Evolutionary conservation across 2,888 invertebrate genomes (phyloP), one percentile per base, ranked within the genome.

Genomic region (Heliconius cydno): DNA sequence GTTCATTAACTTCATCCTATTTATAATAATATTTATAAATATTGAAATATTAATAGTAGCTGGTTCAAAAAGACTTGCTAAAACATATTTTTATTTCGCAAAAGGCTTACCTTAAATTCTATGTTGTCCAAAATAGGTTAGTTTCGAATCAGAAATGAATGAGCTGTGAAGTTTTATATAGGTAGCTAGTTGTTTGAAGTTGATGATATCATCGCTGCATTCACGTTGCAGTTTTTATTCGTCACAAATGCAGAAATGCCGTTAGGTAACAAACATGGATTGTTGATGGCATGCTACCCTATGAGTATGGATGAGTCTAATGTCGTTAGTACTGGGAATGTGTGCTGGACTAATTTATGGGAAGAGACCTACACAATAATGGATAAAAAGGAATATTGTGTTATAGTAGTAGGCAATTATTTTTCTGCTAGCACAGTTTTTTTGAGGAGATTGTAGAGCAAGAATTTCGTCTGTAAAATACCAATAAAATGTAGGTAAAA

Each of bases 191-290:
- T 28, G 60, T 46, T 52, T 52, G 30, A 73, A 63, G 72, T 46
- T 68, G 66, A 81, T 67, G 30, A 65, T 66, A 74, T 77, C 74
- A 75, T 70, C 38, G 34, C 46, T 75, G 81, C 79, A 81, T 79
- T 74, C 75, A 75, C 70, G 74, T 81, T 76, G 79, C 74, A 74
- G 77, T 81, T 81, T 79, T 79, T 79, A 74, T 70, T 63, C 75
- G 63, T 70, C 46, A 30, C 30, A 57, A 75, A 74, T 74, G 60
- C 68, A 68, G 75, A 68, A 63, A 79, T 79, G 63, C 79, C 74
- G 68, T 75, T 75, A 75, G 52, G 60, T 30, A 41, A 75, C 63
- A 60, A 68, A 75, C 73, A 75, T 70, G 79, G 79, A 41, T 63
- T 70, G 79, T 73, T 75, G 75, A 68, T 75, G 46, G 13, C 22